Percentiles rank a stretch among this genome's conserved stretches.
Conservation (phyloP, 2,113 vertebrate genomes). For the Upupa epops region DNA sequence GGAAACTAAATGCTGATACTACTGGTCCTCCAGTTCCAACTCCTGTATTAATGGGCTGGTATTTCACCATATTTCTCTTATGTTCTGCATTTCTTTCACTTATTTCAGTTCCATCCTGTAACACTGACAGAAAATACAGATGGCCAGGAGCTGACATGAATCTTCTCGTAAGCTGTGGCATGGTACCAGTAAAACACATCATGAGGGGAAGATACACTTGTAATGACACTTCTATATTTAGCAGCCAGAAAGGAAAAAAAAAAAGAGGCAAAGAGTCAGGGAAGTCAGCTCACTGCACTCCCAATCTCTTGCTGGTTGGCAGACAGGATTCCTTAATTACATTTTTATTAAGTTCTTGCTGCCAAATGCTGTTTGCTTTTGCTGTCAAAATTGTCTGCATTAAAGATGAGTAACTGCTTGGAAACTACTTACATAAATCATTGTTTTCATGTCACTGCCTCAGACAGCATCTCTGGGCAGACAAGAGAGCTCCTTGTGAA, state of each 20-base stretch:
- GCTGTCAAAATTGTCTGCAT: slow-evolving; percentile 44
- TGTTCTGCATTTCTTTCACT: neutral
- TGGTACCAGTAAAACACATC: neutral
- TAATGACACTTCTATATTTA: neutral
- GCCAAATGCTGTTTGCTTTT: slow-evolving; percentile 49
- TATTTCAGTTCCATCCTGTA: neutral
- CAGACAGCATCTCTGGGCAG: neutral
- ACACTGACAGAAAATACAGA: neutral
- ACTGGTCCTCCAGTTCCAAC: neutral
- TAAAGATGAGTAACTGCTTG: slow-evolving; percentile 41
- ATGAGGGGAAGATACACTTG: slow-evolving; percentile 5
- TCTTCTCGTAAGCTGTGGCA: neutral
- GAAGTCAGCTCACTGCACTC: neutral
- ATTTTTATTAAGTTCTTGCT: slow-evolving; percentile 27
- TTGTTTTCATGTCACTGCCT: neutral
- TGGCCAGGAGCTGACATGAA: neutral
- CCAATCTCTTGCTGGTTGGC: neutral
- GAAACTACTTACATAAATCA: neutral
- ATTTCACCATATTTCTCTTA: neutral
- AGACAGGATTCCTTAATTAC: slow-evolving; percentile 1
- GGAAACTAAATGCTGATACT: neutral
- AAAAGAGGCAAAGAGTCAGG: neutral
- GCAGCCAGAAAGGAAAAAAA: neutral
- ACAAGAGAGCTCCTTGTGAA: neutral
- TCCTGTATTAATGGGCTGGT: neutral